Base-by-base conservation (phyloP, 2,797 vertebrate species). In the Spheniscus humboldti region DNA sequence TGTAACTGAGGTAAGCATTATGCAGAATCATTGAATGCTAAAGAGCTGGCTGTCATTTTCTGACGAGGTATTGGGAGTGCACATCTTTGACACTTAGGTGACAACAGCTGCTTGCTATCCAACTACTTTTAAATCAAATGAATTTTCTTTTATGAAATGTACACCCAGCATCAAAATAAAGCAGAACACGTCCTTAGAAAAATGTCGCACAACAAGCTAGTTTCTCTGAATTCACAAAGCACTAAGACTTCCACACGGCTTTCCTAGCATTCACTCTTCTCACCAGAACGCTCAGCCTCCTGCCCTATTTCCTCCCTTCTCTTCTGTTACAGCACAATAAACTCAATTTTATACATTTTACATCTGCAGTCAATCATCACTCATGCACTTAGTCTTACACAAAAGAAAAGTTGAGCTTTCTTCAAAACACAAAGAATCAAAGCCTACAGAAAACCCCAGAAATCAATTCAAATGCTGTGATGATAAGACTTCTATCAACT, bases 401-500 rank as follows among this genome's bases (percentile, higher is more conserved):
- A 90, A 60, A 93, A 90, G 55, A 82, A 71, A 90, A 89, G 57
- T 23, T 35, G 24, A 83, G 81, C 87, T 86, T 86, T 69, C 37
- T 92, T 94, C 3, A 7, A 90, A 83, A 82, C n/a, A 88, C 84
- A 72, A 78, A 93, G 33, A 81, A 79, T 57, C 45, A 76, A 80
- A 94, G 79, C 68, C 30, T 35, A 68, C 48, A 78, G 37, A 80
- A 71, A 83, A 77, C 15, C 56, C 60, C 64, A 94, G 45, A 72
- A 94, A 94, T 90, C 41, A 86, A 92, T 53, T 77, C 67, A 91
- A 95, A 90, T 43, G 53, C 89, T 88, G 83, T 57, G 56, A 79
- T 93, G 71, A 91, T 92, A 87, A 89, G 35, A 73, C 23, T 15
- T 64, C 64, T 56, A 2, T 84, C 83, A 84, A 62, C n/a, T 75